Percentiles rank a stretch among this genome's conserved stretches.
phyloP scores from a whole-genome alignment of 2,113 vertebrate genomes.

The Nycticryphes semicollaris region DNA sequence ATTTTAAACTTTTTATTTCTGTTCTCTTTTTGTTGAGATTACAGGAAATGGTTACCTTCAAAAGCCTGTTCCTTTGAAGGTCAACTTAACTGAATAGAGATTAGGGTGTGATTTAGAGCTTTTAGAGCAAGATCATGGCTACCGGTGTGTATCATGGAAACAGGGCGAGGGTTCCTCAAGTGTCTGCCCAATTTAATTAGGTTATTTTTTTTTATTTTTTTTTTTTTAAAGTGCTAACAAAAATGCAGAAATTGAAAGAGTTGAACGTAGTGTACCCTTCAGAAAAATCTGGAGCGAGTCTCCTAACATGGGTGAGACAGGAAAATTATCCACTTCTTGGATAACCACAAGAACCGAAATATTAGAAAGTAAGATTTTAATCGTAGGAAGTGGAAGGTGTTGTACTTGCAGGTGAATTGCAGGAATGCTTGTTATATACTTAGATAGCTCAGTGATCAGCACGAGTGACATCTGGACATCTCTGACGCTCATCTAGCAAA shows the following conservation, averaged over 20 bases:
- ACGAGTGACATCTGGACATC: background rate
- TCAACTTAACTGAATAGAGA: background rate
- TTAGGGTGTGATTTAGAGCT: background rate
- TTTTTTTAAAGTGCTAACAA: background rate
- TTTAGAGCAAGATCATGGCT: background rate
- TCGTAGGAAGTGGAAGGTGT: background rate
- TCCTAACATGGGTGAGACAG: background rate
- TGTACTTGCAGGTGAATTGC: background rate
- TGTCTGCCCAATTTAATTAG: background rate
- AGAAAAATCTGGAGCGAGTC: background rate
- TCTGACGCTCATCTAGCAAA: background rate
- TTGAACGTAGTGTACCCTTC: background rate
- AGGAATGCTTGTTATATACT: background rate
- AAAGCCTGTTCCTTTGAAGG: background rate
- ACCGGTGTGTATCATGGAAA: accelerated
- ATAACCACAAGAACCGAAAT: background rate
- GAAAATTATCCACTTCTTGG: background rate
- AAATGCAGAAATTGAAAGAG: background rate
- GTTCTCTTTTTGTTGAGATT: background rate
- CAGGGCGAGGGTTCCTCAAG: accelerated
- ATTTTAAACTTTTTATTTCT: background rate
- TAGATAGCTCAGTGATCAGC: background rate
- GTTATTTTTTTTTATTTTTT: too few species aligned
- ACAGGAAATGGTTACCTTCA: background rate
- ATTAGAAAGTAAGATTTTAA: background rate